Percentiles rank a stretch among this genome's conserved stretches.
phyloP scores from a whole-genome alignment of 2,888 invertebrate species.

The Lissonota sp. region DNA sequence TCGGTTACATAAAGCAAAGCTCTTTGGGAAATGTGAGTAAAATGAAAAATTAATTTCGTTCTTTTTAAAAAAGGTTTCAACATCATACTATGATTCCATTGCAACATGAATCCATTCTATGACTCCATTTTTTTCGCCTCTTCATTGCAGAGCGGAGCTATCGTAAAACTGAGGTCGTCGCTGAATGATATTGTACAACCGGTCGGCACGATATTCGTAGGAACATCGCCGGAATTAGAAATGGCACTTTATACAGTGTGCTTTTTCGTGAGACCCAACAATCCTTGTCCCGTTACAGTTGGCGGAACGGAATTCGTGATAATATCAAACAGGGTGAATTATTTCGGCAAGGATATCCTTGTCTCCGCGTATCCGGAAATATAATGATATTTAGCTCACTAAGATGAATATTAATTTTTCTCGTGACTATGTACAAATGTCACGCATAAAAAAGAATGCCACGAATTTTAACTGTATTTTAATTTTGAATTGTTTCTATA shows the following conservation, averaged over 20 bases:
- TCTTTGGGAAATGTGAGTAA: constrained; percentile 89
- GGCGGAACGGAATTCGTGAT: constrained; percentile 89
- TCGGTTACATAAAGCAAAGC: constrained; percentile 91
- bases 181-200: constrained; percentile 91
- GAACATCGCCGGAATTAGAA: constrained; percentile 96
- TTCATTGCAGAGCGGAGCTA: constrained; percentile 88
- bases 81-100: no score
- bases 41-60: not conserved
- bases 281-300: constrained; percentile 90
- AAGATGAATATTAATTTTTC: constrained; percentile 9
- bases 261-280: constrained; percentile 91
- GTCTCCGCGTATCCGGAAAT: constrained; percentile 93
- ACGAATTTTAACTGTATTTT: constrained; percentile 22
- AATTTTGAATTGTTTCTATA: constrained; percentile 14
- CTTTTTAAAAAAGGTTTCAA: not conserved
- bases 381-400: constrained; percentile 77
- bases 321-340: constrained; percentile 90
- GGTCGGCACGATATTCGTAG: constrained; percentile 91
- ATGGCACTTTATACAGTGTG: constrained; percentile 95
- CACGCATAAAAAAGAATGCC: constrained; percentile 1
- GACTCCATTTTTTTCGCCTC: not conserved
- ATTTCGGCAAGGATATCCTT: constrained; percentile 91
- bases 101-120: no score
- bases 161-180: constrained; percentile 90
- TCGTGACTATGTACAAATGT: constrained; percentile 21